phyloP scores from a whole-genome alignment of 2,113 vertebrate species.

The Corvus cornix region DNA sequence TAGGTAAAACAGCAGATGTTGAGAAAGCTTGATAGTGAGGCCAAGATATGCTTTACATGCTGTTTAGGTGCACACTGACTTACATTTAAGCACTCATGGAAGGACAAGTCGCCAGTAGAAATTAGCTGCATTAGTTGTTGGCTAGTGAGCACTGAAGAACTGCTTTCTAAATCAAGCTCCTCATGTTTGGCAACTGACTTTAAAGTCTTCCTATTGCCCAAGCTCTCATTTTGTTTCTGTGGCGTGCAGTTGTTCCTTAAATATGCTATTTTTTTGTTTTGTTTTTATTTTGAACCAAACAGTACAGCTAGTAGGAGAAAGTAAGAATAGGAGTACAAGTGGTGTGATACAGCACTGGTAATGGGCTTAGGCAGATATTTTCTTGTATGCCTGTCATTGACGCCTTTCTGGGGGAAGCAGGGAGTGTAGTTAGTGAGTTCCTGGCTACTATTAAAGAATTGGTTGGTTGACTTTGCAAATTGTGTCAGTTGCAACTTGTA shows the following conservation, averaged over 20 bases:
- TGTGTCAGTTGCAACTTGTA: neutral
- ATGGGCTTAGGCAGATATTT: neutral
- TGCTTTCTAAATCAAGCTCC: neutral
- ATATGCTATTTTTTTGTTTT: neutral
- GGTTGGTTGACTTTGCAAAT: neutral
- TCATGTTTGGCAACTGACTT: neutral
- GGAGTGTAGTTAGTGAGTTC: neutral
- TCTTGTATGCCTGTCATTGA: neutral
- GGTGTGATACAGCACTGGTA: neutral
- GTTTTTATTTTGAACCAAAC: neutral
- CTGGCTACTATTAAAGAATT: neutral
- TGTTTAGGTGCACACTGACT: neutral
- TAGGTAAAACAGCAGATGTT: neutral
- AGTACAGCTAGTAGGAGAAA: neutral
- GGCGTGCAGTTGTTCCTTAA: neutral
- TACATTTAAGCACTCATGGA: neutral
- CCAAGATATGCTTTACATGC: neutral
- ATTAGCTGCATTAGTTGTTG: neutral
- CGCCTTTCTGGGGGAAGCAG: neutral
- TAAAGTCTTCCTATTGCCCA: neutral
- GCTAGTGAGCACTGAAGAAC: neutral
- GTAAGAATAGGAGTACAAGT: neutral
- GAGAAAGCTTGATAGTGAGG: neutral
- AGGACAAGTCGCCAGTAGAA: neutral
- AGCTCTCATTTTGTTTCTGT: neutral